Evolutionary conservation across 2,888 invertebrate genomes (phyloP), one percentile per base, ranked within the genome.

Genomic region (Noctuana brunneofusca): DNA sequence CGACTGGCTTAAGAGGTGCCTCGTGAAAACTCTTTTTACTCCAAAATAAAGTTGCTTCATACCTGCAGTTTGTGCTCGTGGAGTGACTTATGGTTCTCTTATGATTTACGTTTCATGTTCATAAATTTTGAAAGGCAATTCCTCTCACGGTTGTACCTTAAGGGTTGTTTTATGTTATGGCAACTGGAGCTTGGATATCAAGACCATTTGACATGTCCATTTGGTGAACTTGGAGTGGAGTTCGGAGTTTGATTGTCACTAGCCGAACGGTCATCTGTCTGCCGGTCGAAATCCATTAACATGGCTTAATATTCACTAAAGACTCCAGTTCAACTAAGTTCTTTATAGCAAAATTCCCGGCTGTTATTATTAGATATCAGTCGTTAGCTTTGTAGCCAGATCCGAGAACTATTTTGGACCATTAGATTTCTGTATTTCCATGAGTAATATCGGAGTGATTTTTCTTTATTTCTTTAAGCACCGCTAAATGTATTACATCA

Each of bases 31-130:
- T 63, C 63, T 63, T 56, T 56, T 63, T 41, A 55, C 43, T 56
- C 56, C 50, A 52, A 56, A 63, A 63, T 63, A 63, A 56, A 56
- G 50, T 63, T 56, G 43, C 62, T n/a, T 56, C 55, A 50, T 63
- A 63, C 63, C 62, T 55, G 62, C 54, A 62, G 27, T 55, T 55
- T 60, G 24, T 48, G 53, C 18, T 60, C 32, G 22, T 1, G 18
- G 24, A 24, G 27, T 60, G 43, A 62, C 49, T 62, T 62, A 62
- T 62, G 62, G 55, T 20, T 16, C 30, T 9, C 46, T 48, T 48
- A 55, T 62, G 62, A 62, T 55, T 62, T 62, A 55, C 48, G 49
- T 14, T 49, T 20, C 22, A 11, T 48, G 60, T 49, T 38, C 35
- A 55, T 20, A 55, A 55, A 27, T 54, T 56, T 55, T 62, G 49